Conservation (phyloP, 2,797 vertebrate genomes). For the Lepilemur ruficaudatus region DNA sequence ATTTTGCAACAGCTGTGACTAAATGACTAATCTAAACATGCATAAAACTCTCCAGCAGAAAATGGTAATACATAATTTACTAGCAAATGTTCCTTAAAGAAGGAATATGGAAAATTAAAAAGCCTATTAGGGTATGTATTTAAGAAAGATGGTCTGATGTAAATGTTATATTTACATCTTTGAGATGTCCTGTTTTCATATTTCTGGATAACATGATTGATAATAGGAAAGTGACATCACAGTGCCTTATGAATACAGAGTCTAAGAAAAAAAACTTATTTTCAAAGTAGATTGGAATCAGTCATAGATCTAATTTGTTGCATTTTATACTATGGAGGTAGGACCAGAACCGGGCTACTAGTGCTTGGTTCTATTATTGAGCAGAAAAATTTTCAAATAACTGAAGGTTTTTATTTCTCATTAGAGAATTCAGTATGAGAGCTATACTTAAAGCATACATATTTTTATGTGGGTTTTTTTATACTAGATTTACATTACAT, state of each 20-base stretch:
- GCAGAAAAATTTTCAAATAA: neutral
- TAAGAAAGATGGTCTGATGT: neutral
- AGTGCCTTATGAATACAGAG: neutral
- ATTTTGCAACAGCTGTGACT: constrained; percentile 22
- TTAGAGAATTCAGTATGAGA: neutral
- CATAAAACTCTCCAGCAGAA: constrained; percentile 25
- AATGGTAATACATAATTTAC: neutral
- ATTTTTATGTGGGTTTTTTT: neutral
- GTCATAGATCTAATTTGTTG: neutral
- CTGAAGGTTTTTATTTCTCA: neutral
- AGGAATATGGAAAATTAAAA: neutral
- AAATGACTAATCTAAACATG: constrained; percentile 39
- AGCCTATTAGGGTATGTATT: neutral
- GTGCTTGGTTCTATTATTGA: neutral
- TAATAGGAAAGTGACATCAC: neutral
- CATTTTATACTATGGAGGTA: neutral
- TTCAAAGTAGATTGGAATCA: neutral
- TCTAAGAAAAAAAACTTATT: neutral
- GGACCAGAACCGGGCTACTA: neutral
- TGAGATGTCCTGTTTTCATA: neutral
- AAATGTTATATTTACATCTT: neutral
- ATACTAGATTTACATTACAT: neutral
- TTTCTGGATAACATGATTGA: constrained; percentile 4
- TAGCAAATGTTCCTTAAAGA: constrained; percentile 11
- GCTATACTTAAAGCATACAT: neutral